A percentile compares a stretch with the other conserved stretches of the same genome.
Evolutionary conservation across 2,797 vertebrate species (phyloP).

Genomic region (Acanthopagrus latus): DNA sequence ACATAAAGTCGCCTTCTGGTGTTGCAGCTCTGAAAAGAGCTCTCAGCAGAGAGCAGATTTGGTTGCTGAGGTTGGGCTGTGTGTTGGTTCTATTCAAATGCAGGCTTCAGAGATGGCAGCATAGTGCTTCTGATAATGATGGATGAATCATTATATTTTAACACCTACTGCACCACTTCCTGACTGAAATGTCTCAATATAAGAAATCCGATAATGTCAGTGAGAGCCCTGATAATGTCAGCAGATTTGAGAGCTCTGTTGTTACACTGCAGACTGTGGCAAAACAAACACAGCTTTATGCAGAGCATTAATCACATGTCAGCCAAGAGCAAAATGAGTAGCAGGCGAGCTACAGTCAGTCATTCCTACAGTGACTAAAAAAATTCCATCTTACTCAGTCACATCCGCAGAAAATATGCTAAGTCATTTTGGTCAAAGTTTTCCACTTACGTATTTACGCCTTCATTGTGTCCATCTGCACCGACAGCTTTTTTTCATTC

Average conservation of each 20-base stretch:
- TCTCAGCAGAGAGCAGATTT: background rate
- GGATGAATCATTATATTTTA: slow-evolving; percentile 12
- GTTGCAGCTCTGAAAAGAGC: slow-evolving; percentile 9
- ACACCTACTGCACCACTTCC: slow-evolving; percentile 30
- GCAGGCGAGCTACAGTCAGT: background rate
- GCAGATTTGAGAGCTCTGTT: slow-evolving; percentile 6
- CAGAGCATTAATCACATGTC: background rate
- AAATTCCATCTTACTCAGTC: background rate
- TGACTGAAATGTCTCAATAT: slow-evolving; percentile 33
- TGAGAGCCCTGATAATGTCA: slow-evolving; percentile 5
- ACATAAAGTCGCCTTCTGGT: background rate
- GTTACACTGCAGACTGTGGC: background rate
- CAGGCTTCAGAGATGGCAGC: background rate
- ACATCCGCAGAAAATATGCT: background rate
- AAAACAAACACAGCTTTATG: slow-evolving; percentile 3
- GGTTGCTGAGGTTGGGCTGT: background rate
- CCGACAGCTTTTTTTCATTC: background rate
- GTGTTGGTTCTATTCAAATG: background rate
- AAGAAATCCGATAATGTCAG: slow-evolving; percentile 21
- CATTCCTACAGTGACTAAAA: no score
- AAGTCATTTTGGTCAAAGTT: background rate
- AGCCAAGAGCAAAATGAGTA: background rate
- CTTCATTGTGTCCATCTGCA: background rate
- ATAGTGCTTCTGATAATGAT: slow-evolving; percentile 2
- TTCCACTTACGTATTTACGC: no score